Base-by-base conservation (phyloP, 2,797 vertebrate species). In the Falco berigora region DNA sequence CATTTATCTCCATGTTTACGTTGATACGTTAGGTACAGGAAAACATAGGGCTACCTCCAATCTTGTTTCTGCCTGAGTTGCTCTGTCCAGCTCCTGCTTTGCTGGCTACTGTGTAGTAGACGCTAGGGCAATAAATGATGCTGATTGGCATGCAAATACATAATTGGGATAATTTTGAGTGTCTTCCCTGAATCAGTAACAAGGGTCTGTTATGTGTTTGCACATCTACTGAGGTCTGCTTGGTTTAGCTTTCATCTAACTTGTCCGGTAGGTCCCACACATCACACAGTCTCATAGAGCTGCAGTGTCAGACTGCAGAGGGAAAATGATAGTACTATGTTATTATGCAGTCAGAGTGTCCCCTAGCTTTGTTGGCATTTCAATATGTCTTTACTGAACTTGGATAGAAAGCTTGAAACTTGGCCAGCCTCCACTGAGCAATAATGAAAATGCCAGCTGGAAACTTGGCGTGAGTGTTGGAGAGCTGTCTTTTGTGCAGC, bases 261-360 rank as follows among this genome's bases (percentile, higher is more conserved):
- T 64, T 55, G 52, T 46, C 56, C 71, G 49, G 36, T 23, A 22
- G 42, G 25, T 78, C 30, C 27, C 42, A 4, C 9, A 2, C 1
- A 0, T 72, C 32, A 3, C 32, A 6, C 4, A 0, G 11, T 86
- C 14, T 0, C 1, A 1, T 2, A 25, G 56, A 28, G 36, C 22
- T 59, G 32, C 61, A n/a, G 1, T 23, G 59, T 77, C 68, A 88
- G 74, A 20, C 38, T 85, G 69, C 62, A 78, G 62, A 63, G 42
- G 30, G 44, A 42, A 47, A 46, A 2, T 62, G 22, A 8, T 38
- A 81, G 62, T 38, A 14, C 40, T 68, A 3, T 38, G n/a, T n/a
- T 80, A 34, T 76, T 66, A 32, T 19, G n/a, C 62, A 76, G 44
- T 59, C 52, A n/a, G 12, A 47, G 47, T 47, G 50, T 81, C 56